Evolutionary conservation across 2,888 invertebrate genomes (phyloP), one percentile per base, ranked within the genome.

Genomic region (Laothoe populi): DNA sequence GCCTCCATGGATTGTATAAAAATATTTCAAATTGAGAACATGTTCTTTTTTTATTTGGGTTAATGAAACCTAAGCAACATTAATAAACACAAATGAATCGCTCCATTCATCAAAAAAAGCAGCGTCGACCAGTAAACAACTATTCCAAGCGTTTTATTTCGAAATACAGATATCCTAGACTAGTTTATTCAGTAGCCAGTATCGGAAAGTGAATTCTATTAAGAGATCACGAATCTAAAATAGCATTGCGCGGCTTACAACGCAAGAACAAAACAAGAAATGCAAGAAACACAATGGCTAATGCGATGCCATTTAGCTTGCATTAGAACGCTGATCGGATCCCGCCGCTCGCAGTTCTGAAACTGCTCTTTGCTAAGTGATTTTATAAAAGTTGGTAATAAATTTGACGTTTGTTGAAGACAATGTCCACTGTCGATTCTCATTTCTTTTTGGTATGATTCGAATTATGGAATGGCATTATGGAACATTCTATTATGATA

Each of bases 221-320:
- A 85, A 86, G 84, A 87, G 86, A 88, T 87, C 88, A 87, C 82
- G 85, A 84, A 84, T 84, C 81, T 83, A 81, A 87, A 90, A 88
- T 87, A 87, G 85, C 80, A 70, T 74, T 79, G 79, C 79, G 78
- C 72, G 74, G 76, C 72, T 70, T 71, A 67, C 67, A 68, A 78
- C 77, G 73, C 77, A 79, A 70, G 77, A 83, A 78, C 78, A 78
- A 76, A 81, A 81, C 74, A 82, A 72, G 77, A 83, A 79, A 72
- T 70, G 72, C 72, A 73, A 75, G 71, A 70, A 78, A 82, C 83
- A 85, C 83, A 85, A 87, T 84, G 79, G 78, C 70, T 73, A 77
- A 73, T 75, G 78, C 70, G 68, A 67, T 68, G 70, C 72, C 69
- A 70, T 73, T 78, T 72, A 74, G 71, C 73, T 72, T 66, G 64